These are phyloP conservation scores for Petrocephalus sullivani DNA, from an alignment of 2,797 vertebrate species.

Conservation along the genomic window DNA sequence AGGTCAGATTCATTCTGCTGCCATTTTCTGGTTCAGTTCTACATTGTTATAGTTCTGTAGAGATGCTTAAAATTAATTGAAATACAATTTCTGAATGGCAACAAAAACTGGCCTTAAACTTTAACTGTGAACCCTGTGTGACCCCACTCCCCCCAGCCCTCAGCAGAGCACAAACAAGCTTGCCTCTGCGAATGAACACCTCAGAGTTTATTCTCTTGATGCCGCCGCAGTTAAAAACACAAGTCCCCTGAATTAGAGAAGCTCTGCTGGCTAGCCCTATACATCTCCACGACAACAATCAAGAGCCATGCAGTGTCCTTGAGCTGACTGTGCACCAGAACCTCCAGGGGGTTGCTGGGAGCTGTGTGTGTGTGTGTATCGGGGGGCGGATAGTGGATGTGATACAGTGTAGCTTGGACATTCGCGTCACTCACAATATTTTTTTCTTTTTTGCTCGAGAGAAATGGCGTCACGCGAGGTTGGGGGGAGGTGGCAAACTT, in stretches of 20 bases:
- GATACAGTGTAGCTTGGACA: constrained; percentile 33
- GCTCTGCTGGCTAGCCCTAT: constrained; percentile 1
- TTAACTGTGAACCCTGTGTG: not conserved
- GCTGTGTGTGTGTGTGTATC: not conserved
- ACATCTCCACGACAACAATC: constrained; percentile 22
- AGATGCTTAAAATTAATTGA: not conserved
- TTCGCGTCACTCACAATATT: not conserved
- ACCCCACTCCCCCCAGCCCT: not conserved
- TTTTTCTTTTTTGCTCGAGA: not conserved
- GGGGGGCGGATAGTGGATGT: constrained; percentile 1
- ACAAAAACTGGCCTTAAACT: constrained; percentile 4
- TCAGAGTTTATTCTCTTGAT: not conserved
- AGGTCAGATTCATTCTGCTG: not conserved
- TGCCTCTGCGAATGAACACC: not conserved
- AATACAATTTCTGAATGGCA: constrained; percentile 7
- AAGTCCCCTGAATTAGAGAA: constrained; percentile 1
- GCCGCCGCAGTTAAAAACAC: not conserved
- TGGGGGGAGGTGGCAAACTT: not conserved
- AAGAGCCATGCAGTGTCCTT: constrained; percentile 39
- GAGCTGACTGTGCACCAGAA: constrained; percentile 38
- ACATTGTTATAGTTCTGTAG: not conserved
- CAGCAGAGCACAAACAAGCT: not conserved
- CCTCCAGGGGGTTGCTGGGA: constrained; percentile 24
- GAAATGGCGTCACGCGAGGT: not conserved
- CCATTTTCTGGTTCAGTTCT: not conserved